These are phyloP conservation scores for Uropetala carovei DNA, from an alignment of 2,888 invertebrate species.

Conservation along the genomic window DNA sequence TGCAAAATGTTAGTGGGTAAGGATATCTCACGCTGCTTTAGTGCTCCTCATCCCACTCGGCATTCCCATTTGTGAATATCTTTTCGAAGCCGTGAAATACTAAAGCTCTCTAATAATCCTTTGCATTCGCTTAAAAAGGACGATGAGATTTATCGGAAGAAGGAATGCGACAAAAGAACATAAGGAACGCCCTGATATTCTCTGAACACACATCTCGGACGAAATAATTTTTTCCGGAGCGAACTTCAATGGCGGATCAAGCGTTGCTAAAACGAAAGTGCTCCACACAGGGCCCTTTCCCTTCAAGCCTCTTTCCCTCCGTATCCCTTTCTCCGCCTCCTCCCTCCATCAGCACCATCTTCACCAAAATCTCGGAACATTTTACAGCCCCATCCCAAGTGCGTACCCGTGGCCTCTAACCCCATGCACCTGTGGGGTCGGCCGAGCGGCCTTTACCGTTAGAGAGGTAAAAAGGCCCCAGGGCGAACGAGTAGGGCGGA, in stretches of 20 bases:
- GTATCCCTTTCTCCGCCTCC: no score
- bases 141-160: background rate
- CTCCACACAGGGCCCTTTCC: background rate
- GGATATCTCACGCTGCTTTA: conserved; percentile 6
- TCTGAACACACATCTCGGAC: background rate
- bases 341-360: no score
- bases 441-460: background rate
- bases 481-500: background rate
- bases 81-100: background rate
- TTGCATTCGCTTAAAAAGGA: background rate
- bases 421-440: background rate
- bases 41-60: background rate
- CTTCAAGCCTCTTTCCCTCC: background rate
- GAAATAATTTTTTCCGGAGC: background rate
- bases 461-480: background rate
- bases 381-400: background rate
- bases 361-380: no score
- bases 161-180: background rate
- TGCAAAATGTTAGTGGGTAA: no score
- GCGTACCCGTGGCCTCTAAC: background rate
- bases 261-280: background rate
- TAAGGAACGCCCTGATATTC: background rate
- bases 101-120: background rate
- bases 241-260: background rate
- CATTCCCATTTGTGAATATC: background rate